Conservation (phyloP, 2,113 vertebrate genomes). For the Lycaon pictus region DNA sequence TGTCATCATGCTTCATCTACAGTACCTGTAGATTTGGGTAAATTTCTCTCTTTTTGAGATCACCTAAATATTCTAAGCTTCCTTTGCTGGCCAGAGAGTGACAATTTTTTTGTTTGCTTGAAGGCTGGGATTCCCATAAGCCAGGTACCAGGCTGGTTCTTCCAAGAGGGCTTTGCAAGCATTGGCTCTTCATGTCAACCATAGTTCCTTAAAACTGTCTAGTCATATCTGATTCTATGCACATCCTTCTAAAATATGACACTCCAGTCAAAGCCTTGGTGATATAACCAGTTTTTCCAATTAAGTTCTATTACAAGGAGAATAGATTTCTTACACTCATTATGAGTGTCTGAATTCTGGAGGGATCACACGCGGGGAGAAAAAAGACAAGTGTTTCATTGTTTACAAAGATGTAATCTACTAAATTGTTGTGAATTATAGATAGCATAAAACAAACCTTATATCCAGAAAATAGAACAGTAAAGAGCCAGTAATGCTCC, state of each 20-base stretch:
- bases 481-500: not conserved
- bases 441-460: not conserved
- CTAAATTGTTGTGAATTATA: not conserved
- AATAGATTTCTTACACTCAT: not conserved
- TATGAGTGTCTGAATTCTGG: constrained; percentile 10
- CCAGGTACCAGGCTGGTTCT: not conserved
- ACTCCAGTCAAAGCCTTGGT: not conserved
- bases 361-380: not conserved
- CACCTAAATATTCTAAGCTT: not conserved
- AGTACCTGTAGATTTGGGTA: not conserved
- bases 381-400: not conserved
- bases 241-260: not conserved
- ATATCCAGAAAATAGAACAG: not conserved
- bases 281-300: not conserved
- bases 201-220: not conserved
- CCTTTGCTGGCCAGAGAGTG: not conserved
- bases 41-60: not conserved
- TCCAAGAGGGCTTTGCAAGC: not conserved
- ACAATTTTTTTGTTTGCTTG: not conserved
- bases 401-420: constrained; percentile 8
- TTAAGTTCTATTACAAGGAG: not conserved
- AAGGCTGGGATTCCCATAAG: not conserved
- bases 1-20: not conserved
- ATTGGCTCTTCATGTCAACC: not conserved
- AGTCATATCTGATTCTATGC: not conserved